These are phyloP conservation scores for Philopotamus ludificatus DNA, from an alignment of 1,140 invertebrate species.

Conservation along the genomic window DNA sequence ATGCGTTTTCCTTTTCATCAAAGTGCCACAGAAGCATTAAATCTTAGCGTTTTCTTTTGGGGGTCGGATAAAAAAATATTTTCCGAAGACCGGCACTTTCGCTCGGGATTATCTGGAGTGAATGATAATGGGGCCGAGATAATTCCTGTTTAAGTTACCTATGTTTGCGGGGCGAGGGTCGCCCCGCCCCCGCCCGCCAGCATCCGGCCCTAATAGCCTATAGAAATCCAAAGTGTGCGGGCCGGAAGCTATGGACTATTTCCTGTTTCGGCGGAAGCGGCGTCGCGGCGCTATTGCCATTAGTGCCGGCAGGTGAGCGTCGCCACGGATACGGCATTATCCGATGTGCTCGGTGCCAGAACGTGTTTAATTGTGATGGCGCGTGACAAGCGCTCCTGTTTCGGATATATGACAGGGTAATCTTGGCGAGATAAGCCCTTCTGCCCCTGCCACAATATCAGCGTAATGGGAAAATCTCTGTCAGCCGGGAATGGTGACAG, in stretches of 20 bases:
- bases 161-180: constrained; percentile 7
- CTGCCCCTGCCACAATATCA: background rate
- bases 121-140: constrained; percentile 26
- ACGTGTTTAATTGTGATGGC: constrained; percentile 14
- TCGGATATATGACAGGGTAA: constrained; percentile 2
- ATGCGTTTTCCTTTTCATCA: constrained; percentile 11
- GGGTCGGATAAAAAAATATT: background rate
- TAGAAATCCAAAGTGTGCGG: constrained; percentile 18
- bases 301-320: constrained; percentile 22
- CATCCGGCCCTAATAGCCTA: constrained; percentile 30
- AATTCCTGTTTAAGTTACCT: constrained; percentile 29
- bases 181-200: constrained; percentile 10
- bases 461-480: background rate
- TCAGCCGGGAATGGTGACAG: background rate
- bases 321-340: background rate
- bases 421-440: background rate
- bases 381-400: constrained; percentile 6
- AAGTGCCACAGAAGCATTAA: background rate
- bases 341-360: background rate
- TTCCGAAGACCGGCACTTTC: background rate
- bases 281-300: constrained; percentile 17
- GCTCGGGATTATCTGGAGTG: background rate
- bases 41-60: background rate
- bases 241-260: constrained; percentile 38
- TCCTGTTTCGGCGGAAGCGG: constrained; percentile 33